Base-by-base conservation (phyloP, 1,140 invertebrate genomes). In the Spodoptera frugiperda region DNA sequence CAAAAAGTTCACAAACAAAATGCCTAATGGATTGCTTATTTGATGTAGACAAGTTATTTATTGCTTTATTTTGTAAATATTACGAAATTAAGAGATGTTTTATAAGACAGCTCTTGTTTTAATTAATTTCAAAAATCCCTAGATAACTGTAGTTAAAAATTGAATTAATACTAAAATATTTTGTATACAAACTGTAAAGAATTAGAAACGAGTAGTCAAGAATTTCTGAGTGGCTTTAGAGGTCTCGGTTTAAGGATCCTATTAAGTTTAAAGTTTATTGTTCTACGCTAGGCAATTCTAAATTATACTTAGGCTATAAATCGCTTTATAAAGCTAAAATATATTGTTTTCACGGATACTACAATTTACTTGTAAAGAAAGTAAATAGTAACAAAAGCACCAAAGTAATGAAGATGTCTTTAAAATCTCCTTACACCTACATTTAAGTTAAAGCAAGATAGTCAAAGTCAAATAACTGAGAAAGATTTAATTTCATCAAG, bases 241-340 rank as follows among this genome's bases (percentile, higher is more conserved):
- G 9, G 33, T 59, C 6, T 19, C 53, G 11, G 19, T 68, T 53
- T 68, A 30, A 53, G 8, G 25, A 51, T 30, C 14, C 61, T 46
- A 44, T 70, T 54, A 70, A 70, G 21, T 70, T 53, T 8, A 70
- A 25, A 68, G 8, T 54, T 70, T 17, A 54, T 55, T 51, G 49
- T 33, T 44, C 30, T 19, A 6, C 51, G 30, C 15, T 12, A 19
- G 11, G 25, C 30, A 51, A n/a, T 70, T 33, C 67, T 70, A 39
- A 70, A 39, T 70, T 54, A 8, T 51, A 67, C 33, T 9, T 67
- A 51, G 63, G 9, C 46, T 67, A 67, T 67, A 46, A 49, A 68
- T 68, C 49, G 48, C 65, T 33, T 68, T 25, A 68, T 67, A 67
- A 67, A 68, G 15, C 25, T n/a, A 15, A 68, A 68, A 68, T 68